Evolutionary conservation across 2,797 vertebrate genomes (phyloP).

Genomic region (Gallirallus australis): DNA sequence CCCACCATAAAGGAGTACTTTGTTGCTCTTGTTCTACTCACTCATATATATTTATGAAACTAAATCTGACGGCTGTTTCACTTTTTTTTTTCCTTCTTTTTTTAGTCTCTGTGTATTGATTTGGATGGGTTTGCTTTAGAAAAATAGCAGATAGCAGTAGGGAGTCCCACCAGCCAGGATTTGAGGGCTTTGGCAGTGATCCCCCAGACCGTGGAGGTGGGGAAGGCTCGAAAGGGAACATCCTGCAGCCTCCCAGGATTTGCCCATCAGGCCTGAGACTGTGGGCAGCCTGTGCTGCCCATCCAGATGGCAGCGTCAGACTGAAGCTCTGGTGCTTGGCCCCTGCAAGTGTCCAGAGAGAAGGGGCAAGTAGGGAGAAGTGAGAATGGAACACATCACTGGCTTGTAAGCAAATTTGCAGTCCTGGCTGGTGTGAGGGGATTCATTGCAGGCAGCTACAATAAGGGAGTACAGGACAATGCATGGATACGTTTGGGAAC

Average conservation of each 20-base stretch:
- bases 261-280: neutral
- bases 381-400: neutral
- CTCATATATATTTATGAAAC: conserved; percentile 22
- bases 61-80: neutral
- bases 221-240: neutral
- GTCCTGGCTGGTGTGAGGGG: neutral
- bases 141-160: neutral
- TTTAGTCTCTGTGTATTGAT: neutral
- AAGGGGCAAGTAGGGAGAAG: neutral
- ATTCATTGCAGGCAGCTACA: conserved; percentile 1
- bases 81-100: neutral
- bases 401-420: neutral
- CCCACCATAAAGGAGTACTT: conserved; percentile 33
- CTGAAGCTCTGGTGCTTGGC: neutral
- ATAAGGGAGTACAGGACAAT: neutral
- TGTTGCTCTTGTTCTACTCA: neutral
- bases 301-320: conserved; percentile 3
- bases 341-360: neutral
- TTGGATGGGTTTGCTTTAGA: neutral
- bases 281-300: neutral
- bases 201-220: neutral
- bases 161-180: neutral
- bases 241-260: neutral
- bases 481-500: neutral
- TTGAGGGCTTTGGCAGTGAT: neutral